Percentiles rank a stretch among this genome's conserved stretches.
These are phyloP conservation scores for Lepus oiostolus DNA, from an alignment of 2,797 vertebrate genomes.

Conservation along the genomic window DNA sequence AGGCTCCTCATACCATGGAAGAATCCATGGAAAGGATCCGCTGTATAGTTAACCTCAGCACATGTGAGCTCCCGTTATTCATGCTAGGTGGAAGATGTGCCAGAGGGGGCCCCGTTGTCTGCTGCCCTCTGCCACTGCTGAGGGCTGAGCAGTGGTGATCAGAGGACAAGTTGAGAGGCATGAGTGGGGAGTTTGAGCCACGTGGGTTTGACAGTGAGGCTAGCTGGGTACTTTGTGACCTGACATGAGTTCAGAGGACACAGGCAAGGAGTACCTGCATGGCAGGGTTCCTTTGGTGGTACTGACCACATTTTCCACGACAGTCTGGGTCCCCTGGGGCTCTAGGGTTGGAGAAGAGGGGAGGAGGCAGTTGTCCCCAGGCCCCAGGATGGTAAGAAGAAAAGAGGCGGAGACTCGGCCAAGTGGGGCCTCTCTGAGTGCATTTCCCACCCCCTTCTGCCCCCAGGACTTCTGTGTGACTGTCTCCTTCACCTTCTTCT, in stretches of 20 bases:
- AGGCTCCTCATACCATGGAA: slow-evolving; percentile 34
- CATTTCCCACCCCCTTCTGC: background rate
- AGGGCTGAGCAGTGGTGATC: background rate
- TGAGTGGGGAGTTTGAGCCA: background rate
- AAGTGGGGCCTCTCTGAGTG: slow-evolving; percentile 26
- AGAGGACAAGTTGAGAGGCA: slow-evolving; percentile 10
- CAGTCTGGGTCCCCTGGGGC: background rate
- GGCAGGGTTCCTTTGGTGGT: background rate
- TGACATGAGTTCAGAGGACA: slow-evolving; percentile 6
- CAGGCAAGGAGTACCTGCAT: too few species aligned
- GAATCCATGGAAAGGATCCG: background rate
- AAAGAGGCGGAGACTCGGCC: background rate
- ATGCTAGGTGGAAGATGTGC: background rate
- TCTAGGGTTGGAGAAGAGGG: background rate
- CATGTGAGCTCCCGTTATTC: background rate
- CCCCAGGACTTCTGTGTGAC: slow-evolving; percentile 95
- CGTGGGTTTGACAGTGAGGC: slow-evolving; percentile 24
- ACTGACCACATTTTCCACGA: background rate
- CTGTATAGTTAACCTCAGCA: background rate
- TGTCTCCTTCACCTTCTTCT: slow-evolving; percentile 95
- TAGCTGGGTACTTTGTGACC: background rate
- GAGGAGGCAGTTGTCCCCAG: background rate
- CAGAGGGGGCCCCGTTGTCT: background rate
- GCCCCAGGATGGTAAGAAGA: background rate
- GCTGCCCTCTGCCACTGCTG: background rate